phyloP scores from a whole-genome alignment of 2,797 vertebrate genomes.

The Sebastes iracundus region DNA sequence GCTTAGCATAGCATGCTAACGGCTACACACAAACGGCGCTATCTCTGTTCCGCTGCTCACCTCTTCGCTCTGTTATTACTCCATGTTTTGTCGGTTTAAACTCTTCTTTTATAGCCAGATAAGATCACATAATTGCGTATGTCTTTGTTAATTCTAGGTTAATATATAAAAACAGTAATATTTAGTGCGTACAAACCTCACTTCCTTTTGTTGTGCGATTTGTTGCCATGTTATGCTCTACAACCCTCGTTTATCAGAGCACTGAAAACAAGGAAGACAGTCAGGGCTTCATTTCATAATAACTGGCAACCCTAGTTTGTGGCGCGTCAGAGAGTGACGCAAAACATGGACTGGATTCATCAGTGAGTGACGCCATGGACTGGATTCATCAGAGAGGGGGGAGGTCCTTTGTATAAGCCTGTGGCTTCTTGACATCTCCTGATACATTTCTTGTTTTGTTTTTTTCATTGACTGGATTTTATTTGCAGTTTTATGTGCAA shows the following conservation, averaged over 20 bases:
- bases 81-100: slow-evolving; percentile 28
- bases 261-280: rapidly evolving
- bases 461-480: too few species aligned
- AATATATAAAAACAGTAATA: neutral
- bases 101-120: neutral
- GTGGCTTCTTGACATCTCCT: too few species aligned
- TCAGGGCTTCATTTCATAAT: neutral
- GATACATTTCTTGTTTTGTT: too few species aligned
- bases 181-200: neutral
- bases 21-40: neutral
- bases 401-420: too few species aligned
- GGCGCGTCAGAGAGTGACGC: slow-evolving; percentile 41
- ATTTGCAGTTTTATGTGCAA: too few species aligned
- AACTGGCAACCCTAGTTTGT: slow-evolving; percentile 71
- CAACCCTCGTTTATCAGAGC: neutral
- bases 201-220: slow-evolving; percentile 64
- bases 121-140: neutral
- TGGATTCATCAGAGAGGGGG: slow-evolving; percentile 2
- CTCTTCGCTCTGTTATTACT: slow-evolving; percentile 13
- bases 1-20: slow-evolving; percentile 22
- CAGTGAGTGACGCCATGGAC: neutral
- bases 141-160: neutral
- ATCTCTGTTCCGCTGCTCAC: slow-evolving; percentile 34
- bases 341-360: slow-evolving; percentile 42
- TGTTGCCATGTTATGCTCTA: slow-evolving; percentile 48